Evolutionary conservation across 2,797 vertebrate species (phyloP).

Genomic region (Liparis tanakae): DNA sequence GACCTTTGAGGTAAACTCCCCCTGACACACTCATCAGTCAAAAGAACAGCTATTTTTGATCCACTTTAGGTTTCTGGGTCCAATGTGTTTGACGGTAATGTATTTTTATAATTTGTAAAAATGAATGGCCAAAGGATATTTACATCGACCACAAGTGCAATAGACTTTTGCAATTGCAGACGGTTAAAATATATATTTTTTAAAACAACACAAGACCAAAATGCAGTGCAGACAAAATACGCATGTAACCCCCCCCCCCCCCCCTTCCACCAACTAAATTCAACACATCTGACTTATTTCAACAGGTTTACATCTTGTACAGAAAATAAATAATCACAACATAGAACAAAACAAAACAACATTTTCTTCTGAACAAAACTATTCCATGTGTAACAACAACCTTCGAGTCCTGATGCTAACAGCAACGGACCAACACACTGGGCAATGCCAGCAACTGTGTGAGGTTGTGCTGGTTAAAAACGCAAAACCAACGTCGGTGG

Average conservation of each 20-base stretch:
- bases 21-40: slow-evolving; percentile 42
- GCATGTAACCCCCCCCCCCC: not conserved
- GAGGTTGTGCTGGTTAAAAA: not conserved
- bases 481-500: not conserved
- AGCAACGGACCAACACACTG: not conserved
- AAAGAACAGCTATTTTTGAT: slow-evolving; percentile 32
- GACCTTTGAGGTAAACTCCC: slow-evolving; percentile 50
- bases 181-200: no score
- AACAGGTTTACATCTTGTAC: not conserved
- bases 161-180: not conserved
- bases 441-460: not conserved
- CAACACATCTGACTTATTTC: not conserved
- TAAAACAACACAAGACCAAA: not conserved
- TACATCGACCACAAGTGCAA: slow-evolving; percentile 18
- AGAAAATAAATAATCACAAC: not conserved
- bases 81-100: not conserved
- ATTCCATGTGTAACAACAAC: not conserved
- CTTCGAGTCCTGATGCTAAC: not conserved
- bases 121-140: slow-evolving; percentile 8
- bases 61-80: slow-evolving; percentile 9
- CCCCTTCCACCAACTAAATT: not conserved
- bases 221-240: not conserved
- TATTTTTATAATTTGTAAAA: slow-evolving; percentile 2
- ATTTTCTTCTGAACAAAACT: not conserved
- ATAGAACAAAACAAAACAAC: not conserved